These are phyloP conservation scores for Ailurus styani DNA, from an alignment of 2,113 vertebrate genomes.

Conservation along the genomic window DNA sequence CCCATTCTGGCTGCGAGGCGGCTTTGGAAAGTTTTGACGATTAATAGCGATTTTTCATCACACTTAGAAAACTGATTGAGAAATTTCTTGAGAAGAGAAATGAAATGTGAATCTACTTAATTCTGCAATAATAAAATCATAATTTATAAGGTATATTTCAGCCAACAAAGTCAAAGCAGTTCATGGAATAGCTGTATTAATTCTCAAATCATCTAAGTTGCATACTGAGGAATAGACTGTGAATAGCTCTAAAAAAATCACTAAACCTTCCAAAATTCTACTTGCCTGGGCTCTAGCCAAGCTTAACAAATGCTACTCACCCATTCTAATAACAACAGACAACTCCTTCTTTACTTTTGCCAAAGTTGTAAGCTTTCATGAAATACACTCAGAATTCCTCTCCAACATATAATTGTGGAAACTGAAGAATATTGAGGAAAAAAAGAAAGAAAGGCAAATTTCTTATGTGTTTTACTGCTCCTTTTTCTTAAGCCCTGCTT, in stretches of 20 bases:
- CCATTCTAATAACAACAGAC: background rate
- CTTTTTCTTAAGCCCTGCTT: background rate
- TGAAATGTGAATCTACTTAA: background rate
- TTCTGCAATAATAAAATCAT: background rate
- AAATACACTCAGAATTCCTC: conserved; percentile 6
- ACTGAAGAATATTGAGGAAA: background rate
- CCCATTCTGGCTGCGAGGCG: background rate
- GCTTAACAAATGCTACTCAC: background rate
- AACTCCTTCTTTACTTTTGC: background rate
- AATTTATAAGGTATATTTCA: background rate
- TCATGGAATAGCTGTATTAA: background rate
- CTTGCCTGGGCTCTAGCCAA: background rate
- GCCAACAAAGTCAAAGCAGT: background rate
- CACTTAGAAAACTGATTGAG: background rate
- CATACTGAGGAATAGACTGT: background rate
- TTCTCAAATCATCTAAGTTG: background rate
- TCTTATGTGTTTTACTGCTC: background rate
- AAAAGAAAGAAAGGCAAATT: background rate
- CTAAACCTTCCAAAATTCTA: background rate
- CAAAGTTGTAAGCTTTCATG: background rate
- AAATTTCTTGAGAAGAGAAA: background rate
- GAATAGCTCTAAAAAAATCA: background rate
- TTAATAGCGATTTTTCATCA: background rate
- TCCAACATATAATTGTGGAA: background rate
- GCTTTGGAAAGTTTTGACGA: background rate